A percentile compares a stretch with the other conserved stretches of the same genome.
Evolutionary conservation across 1,140 invertebrate genomes (phyloP).

Genomic region (Drosophila ambigua): DNA sequence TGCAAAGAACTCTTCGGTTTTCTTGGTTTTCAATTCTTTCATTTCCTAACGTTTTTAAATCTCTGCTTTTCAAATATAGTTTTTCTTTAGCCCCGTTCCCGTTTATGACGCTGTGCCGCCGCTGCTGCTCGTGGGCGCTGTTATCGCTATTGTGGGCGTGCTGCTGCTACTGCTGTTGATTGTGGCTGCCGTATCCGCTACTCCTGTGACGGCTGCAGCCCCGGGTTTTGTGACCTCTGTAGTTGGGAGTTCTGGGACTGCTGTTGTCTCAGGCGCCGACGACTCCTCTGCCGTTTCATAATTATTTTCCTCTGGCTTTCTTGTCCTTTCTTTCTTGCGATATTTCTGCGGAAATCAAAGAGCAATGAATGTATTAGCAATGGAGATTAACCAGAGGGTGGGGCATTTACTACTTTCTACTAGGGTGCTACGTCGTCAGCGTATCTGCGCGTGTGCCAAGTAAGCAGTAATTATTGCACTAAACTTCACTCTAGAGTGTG

Average conservation of each 20-base stretch:
- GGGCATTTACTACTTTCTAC: neutral
- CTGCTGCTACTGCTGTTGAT: constrained; percentile 15
- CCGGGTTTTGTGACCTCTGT: constrained; percentile 6
- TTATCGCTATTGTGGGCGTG: constrained; percentile 20
- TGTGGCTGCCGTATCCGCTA: constrained; percentile 10
- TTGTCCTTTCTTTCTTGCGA: constrained; percentile 57
- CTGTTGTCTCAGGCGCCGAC: constrained; percentile 33
- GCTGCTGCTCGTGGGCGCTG: constrained; percentile 7
- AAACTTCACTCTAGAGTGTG: neutral
- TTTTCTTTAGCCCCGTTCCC: constrained; percentile 57
- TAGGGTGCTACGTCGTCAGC: constrained; percentile 20
- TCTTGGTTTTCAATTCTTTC: constrained; percentile 18
- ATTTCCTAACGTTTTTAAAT: constrained; percentile 23
- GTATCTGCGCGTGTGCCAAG: constrained; percentile 29
- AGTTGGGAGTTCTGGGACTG: constrained; percentile 3
- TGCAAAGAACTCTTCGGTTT: constrained; percentile 43
- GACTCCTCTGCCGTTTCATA: constrained; percentile 49
- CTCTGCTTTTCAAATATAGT: constrained; percentile 57
- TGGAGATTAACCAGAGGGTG: neutral
- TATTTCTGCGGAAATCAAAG: constrained; percentile 45
- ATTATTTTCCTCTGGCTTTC: constrained; percentile 63
- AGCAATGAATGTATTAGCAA: neutral
- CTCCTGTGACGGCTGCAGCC: constrained; percentile 4
- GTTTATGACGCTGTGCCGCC: constrained; percentile 35
- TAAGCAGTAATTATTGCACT: constrained; percentile 53